phyloP scores from a whole-genome alignment of 2,113 vertebrate genomes.

The Neodon shergylaensis region DNA sequence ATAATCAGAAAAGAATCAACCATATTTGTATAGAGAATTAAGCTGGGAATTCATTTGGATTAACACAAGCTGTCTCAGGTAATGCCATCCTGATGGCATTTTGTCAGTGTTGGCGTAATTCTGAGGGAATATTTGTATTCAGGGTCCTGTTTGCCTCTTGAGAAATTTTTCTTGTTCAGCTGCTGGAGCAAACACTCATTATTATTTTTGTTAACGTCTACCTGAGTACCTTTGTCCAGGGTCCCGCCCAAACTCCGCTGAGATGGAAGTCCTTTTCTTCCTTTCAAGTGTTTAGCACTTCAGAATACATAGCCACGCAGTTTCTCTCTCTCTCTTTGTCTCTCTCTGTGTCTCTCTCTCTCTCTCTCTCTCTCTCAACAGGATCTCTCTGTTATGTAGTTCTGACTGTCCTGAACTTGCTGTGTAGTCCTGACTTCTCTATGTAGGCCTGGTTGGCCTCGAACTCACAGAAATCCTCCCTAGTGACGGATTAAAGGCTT shows the following conservation, averaged over 20 bases:
- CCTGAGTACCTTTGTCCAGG: conserved; percentile 18
- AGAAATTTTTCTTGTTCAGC: conserved; percentile 57
- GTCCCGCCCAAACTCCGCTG: background rate
- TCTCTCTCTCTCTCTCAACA: background rate
- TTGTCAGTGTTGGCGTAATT: conserved; percentile 47
- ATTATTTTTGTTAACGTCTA: conserved; percentile 61
- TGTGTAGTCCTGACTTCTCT: background rate
- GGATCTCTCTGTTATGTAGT: background rate
- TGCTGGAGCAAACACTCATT: conserved; percentile 43
- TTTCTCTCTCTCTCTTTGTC: background rate
- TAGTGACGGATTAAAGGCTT: background rate
- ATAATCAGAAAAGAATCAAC: background rate
- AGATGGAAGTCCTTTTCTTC: conserved; percentile 19
- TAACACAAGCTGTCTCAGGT: background rate
- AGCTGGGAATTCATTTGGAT: conserved; percentile 30
- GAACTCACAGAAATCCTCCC: background rate
- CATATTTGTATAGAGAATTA: conserved; percentile 18
- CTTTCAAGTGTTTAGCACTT: background rate
- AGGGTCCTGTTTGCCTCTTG: conserved; percentile 41
- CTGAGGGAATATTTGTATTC: conserved; percentile 72
- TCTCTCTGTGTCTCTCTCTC: background rate
- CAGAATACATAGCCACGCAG: background rate
- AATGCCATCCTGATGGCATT: conserved; percentile 29
- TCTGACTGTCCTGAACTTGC: background rate
- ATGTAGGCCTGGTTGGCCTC: background rate